Base-by-base conservation (phyloP, 30 jellyfish, hydroid and myxozoan species). In the Hydractinia symbiolongicarpus region DNA sequence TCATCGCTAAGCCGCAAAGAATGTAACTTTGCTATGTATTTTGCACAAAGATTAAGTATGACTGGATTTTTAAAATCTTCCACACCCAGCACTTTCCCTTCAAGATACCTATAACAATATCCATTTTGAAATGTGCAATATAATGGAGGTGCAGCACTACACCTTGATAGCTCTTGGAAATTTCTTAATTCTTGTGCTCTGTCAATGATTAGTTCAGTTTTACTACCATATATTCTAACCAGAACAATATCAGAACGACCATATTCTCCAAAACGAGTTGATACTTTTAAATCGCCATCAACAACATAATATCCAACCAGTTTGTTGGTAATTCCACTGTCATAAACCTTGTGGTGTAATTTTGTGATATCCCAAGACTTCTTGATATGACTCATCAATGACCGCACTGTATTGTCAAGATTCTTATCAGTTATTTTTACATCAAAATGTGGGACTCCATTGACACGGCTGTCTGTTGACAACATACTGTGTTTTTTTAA, bases 101-200 rank as follows among this genome's bases (percentile, higher is more conserved):
- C 95, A 10, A 83, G 53, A 66, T 81, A 90, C 6, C 86, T 89
- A 76, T 90, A 90, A 61, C 97, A 90, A 61, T 76, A 90, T 4
- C 97, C 97, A 78, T 90, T 90, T 55, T 79, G 86, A 71, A 90
- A 90, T 56, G 97, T 90, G 85, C 95, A 81, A 79, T 83, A 86
- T 14, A 90, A 70, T 55, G 83, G 55, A 6, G 97, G 97, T 7
- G 97, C 93, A 16, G 86, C 54, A 14, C 89, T 90, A 70, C 77
- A 62, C 73, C 67, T 79, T 13, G 68, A 84, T 66, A 90, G 71
- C 76, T 85, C 88, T 66, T 90, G 87, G 76, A 90, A 81, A 79
- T 90, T 90, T 54, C 95, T 81, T 20, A 90, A 89, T 79, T 90
- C 97, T 75, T 71, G 93, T 8, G 97, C 97, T 19, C 97, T 72